Base-by-base conservation (phyloP, 2,888 invertebrate genomes). In the Junonia oenone region DNA sequence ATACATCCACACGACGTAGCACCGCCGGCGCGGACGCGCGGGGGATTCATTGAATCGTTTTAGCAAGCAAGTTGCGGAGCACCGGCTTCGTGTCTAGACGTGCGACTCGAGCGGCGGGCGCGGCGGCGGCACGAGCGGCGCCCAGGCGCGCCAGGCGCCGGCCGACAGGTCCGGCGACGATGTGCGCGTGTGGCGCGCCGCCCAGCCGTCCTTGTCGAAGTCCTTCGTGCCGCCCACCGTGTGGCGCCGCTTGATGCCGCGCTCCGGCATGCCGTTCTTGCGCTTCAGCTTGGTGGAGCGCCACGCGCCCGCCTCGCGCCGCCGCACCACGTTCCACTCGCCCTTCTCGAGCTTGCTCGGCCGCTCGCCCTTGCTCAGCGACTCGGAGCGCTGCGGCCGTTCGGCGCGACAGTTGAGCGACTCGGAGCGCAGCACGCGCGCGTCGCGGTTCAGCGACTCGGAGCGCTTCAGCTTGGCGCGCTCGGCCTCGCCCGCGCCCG, bases 151-250 rank as follows among this genome's bases (percentile, higher is more conserved):
- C 63, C 58, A 59, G 17, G 55, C 65, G 56, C 73, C 69, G 72
- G 78, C 83, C 69, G 89, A 72, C 71, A 92, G 85, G 90, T 92
- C 92, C 69, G 92, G 89, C 81, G 92, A 83, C 67, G 92, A 88
- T 66, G 91, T 91, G 84, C 92, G 81, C 86, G 92, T 85, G 88
- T 91, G 86, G 64, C 92, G 81, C 83, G 92, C 88, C 83, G 91
- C 79, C 92, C 92, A 84, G 74, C 90, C 91, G 91, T 91, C 92
- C 91, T 90, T 90, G 78, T 90, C 90, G 79, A 91, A 95, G 83
- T 97, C 97, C 83, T 96, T 96, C n/a, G 96, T 96, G 52, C 98
- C 97, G 61, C 97, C 97, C 6, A 98, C 97, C 0, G 98, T 98
- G 86, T 98, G 97, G 26, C 98, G 92, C 40, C 98, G 92, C 83